These are phyloP conservation scores for Zaprionus ornatus DNA, from an alignment of 1,140 invertebrate genomes.

Conservation along the genomic window DNA sequence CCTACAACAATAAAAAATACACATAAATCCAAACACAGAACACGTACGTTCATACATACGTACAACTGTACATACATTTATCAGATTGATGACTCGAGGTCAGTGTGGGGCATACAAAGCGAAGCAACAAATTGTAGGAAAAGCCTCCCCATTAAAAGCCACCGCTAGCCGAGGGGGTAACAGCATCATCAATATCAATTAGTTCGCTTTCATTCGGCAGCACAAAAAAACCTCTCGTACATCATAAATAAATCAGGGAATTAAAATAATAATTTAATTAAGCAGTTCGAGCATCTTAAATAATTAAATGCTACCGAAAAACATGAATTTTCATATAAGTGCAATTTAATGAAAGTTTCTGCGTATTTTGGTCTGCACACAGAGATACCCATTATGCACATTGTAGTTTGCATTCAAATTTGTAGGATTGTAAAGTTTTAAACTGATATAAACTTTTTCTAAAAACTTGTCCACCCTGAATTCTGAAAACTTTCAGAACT, in stretches of 20 bases:
- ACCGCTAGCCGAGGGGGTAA: not conserved
- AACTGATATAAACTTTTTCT: not conserved
- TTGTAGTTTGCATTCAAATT: not conserved
- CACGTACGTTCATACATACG: not conserved
- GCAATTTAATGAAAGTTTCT: not conserved
- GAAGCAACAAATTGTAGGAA: slow-evolving; percentile 1
- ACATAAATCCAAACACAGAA: not conserved
- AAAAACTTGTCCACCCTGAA: not conserved
- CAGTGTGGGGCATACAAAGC: slow-evolving; percentile 2
- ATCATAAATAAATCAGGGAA: slow-evolving; percentile 50
- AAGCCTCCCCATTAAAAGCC: slow-evolving; percentile 4
- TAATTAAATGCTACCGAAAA: not conserved
- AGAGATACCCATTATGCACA: not conserved
- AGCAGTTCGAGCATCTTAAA: slow-evolving; percentile 10
- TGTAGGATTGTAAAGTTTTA: not conserved
- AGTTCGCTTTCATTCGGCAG: slow-evolving; percentile 53
- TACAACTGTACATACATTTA: not conserved
- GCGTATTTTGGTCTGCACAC: not conserved
- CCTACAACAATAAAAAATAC: slow-evolving; percentile 1
- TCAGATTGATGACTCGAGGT: slow-evolving; percentile 59
- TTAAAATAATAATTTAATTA: slow-evolving; percentile 30
- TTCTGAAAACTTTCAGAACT: not conserved
- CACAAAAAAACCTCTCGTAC: slow-evolving; percentile 39
- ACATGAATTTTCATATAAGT: not conserved
- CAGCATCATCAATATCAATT: slow-evolving; percentile 76